These are phyloP conservation scores for Acanthornis magna DNA, from an alignment of 2,797 vertebrate species.

Conservation along the genomic window DNA sequence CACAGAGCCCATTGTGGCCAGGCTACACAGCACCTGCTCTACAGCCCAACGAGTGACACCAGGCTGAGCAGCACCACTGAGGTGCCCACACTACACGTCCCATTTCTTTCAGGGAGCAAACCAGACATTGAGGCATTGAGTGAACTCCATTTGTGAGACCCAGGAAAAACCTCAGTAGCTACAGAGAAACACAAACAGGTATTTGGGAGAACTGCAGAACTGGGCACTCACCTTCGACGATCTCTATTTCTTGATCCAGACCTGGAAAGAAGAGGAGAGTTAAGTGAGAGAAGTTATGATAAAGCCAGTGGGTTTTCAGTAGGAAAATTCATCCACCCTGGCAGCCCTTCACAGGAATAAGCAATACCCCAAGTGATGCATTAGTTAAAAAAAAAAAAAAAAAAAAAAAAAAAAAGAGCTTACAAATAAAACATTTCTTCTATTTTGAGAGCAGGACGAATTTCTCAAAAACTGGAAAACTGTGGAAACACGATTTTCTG, in stretches of 20 bases:
- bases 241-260: conserved; percentile 91
- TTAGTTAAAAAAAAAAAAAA: background rate
- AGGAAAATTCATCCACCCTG: background rate
- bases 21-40: background rate
- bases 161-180: background rate
- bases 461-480: background rate
- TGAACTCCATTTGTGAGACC: background rate
- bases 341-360: background rate
- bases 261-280: conserved; percentile 65
- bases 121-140: background rate
- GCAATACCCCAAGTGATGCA: background rate
- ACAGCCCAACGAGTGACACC: rapidly evolving
- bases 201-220: background rate
- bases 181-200: background rate
- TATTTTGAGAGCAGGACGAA: background rate
- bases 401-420: background rate
- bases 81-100: background rate
- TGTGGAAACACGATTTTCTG: background rate
- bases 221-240: conserved; percentile 81
- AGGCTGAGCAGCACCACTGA: background rate
- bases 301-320: background rate
- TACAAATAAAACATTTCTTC: background rate
- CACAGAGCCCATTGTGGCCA: background rate
- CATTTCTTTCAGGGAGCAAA: background rate
- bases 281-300: background rate